phyloP scores from a whole-genome alignment of 2,113 vertebrate genomes.

The Rhynchopsitta pachyrhyncha region DNA sequence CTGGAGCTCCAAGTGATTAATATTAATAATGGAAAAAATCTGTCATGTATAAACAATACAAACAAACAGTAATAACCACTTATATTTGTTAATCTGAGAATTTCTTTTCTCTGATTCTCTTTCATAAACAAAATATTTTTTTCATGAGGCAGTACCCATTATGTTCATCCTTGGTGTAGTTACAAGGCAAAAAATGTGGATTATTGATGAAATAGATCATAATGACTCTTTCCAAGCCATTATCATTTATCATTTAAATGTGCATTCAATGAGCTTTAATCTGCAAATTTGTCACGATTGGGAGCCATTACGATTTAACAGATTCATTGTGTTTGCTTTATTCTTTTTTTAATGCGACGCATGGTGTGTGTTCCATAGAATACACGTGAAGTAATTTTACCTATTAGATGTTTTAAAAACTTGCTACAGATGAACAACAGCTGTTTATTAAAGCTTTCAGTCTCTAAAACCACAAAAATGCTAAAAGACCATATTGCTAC shows the following conservation, averaged over 20 bases:
- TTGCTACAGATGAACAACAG: not conserved
- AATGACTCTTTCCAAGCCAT: conserved; percentile 62
- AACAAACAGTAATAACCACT: conserved; percentile 39
- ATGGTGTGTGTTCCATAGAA: not conserved
- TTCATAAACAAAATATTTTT: conserved; percentile 59
- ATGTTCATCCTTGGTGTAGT: conserved; percentile 46
- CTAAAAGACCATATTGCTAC: fast-evolving
- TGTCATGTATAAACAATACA: conserved; percentile 14
- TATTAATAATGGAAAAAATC: conserved; percentile 68
- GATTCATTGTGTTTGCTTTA: conserved; percentile 70
- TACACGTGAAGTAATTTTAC: not conserved
- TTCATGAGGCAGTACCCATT: conserved; percentile 44
- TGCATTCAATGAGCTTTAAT: conserved; percentile 74
- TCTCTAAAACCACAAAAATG: not conserved
- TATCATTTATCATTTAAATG: conserved; percentile 72
- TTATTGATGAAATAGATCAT: conserved; percentile 72
- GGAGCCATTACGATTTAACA: conserved; percentile 62
- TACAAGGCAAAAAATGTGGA: conserved; percentile 51
- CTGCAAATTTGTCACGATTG: conserved; percentile 71
- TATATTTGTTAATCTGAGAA: conserved; percentile 46
- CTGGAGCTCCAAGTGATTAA: conserved; percentile 67
- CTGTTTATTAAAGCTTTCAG: not conserved
- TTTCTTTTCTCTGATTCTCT: conserved; percentile 48
- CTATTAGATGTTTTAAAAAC: not conserved
- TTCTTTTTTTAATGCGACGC: conserved; percentile 30